Evolutionary conservation across 2,888 invertebrate genomes (phyloP).

Genomic region (Cotesia congregata): DNA sequence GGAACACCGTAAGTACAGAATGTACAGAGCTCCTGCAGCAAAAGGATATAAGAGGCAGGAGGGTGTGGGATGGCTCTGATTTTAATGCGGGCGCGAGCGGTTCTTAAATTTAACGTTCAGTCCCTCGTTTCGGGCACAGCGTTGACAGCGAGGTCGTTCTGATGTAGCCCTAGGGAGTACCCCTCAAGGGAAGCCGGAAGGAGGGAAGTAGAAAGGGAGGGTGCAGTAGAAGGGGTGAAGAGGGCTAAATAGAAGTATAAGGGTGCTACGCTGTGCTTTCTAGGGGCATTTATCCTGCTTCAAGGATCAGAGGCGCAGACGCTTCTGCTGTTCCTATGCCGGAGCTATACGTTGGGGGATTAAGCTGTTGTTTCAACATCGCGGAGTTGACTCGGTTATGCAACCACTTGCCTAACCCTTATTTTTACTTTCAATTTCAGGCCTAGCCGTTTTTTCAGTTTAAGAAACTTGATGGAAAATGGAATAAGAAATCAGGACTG

Average conservation of each 20-base stretch:
- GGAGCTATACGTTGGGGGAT: constrained; percentile 44
- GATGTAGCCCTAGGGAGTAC: constrained; percentile 37
- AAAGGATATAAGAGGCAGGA: no score
- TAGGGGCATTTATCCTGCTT: constrained; percentile 39
- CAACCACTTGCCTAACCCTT: constrained; percentile 45
- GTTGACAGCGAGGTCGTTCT: constrained; percentile 34
- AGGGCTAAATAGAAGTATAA: constrained; percentile 2
- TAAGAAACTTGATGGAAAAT: no score
- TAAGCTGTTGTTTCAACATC: constrained; percentile 57
- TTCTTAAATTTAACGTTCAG: constrained; percentile 63
- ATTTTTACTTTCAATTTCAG: constrained; percentile 12
- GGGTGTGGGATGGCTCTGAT: constrained; percentile 55
- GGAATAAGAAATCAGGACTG: no score
- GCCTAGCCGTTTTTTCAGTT: no score
- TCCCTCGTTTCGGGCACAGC: constrained; percentile 46
- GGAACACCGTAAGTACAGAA: constrained; percentile 13
- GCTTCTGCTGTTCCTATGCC: constrained; percentile 18
- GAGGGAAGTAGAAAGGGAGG: constrained; percentile 8
- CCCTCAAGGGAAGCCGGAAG: constrained; percentile 28
- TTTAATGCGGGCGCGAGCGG: constrained; percentile 59
- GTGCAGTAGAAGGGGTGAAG: constrained; percentile 24
- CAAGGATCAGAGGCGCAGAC: constrained; percentile 34
- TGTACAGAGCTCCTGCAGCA: not conserved
- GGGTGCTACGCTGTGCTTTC: not conserved
- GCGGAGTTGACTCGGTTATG: constrained; percentile 56